Evolutionary conservation across 2,113 vertebrate species (phyloP), one percentile per base, ranked within the genome.

Genomic region (Clupea harengus): DNA sequence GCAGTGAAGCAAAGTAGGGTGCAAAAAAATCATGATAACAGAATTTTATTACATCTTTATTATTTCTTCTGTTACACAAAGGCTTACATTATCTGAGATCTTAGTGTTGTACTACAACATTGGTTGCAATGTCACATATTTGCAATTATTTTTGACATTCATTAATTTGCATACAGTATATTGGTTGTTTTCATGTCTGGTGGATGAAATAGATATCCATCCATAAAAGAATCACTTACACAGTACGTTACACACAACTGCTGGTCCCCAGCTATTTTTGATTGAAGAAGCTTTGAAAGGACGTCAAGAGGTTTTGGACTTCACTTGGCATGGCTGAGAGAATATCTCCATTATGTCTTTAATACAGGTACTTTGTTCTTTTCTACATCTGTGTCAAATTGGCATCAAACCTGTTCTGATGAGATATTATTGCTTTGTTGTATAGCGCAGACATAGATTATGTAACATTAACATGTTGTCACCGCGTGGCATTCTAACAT

Each of bases 401-500:
- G 39, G 32, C 28, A 11, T 32, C 28, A 39, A 32, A 28, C 13
- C 8, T 32, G 67, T 9, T 75, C 25, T 78, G 10, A 78, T 32
- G 67, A 75, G 67, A 75, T 78, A 78, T 78, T 39, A 39, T 39
- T 39, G 39, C 39, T 39, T 39, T 39, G 39, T 39, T 39, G 39
- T 39, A 39, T 2, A 39, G 1, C 39, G 39, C 39, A 39, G 72
- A 39, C 28, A 39, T 13, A 78, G 72, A 78, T 78, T 78, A 17
- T 39, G 72, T 78, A 78, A 39, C 32, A 39, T 32, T 78, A 32
- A 15, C 32, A 4, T 39, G 28, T 1, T 78, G 28, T 0, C 72
- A 78, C 32, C 39, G 72, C 72, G 39, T 78, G 72, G 72, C 72
- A 78, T 78, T 78, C 17, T 39, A 32, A 78, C 72, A 78, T 13